Conservation (phyloP, 2,113 vertebrate species). For the Fulmarus glacialis region DNA sequence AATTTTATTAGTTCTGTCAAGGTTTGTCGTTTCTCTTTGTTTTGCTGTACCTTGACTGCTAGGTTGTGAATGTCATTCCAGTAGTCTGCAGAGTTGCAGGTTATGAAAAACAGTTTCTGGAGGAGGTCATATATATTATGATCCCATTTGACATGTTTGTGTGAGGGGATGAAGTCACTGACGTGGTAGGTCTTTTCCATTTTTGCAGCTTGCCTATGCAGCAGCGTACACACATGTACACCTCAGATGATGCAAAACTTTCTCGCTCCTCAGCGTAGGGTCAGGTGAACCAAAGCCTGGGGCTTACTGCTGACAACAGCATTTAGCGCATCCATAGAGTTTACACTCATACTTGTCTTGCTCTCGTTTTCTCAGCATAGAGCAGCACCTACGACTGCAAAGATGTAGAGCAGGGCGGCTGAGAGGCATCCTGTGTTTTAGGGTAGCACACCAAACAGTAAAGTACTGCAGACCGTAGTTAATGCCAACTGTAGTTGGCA, state of each 20-base stretch:
- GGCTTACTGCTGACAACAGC: not conserved
- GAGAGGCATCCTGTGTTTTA: not conserved
- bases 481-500: not conserved
- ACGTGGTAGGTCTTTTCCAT: not conserved
- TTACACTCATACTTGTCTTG: not conserved
- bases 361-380: not conserved
- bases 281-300: not conserved
- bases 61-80: not conserved
- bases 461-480: not conserved
- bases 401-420: not conserved
- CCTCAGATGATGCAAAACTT: not conserved
- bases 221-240: fast-evolving
- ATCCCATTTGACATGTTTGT: not conserved
- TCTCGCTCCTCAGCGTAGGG: not conserved
- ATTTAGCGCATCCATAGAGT: fast-evolving
- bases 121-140: not conserved
- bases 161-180: not conserved
- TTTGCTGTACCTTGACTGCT: not conserved
- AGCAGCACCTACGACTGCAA: not conserved
- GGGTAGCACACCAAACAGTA: not conserved
- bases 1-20: not conserved
- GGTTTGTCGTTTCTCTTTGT: not conserved
- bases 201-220: not conserved
- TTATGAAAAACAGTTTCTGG: not conserved
- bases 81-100: not conserved